A percentile compares a stretch with the other conserved stretches of the same genome.
These are phyloP conservation scores for Apodemia mormo DNA, from an alignment of 2,888 invertebrate species.

Conservation along the genomic window DNA sequence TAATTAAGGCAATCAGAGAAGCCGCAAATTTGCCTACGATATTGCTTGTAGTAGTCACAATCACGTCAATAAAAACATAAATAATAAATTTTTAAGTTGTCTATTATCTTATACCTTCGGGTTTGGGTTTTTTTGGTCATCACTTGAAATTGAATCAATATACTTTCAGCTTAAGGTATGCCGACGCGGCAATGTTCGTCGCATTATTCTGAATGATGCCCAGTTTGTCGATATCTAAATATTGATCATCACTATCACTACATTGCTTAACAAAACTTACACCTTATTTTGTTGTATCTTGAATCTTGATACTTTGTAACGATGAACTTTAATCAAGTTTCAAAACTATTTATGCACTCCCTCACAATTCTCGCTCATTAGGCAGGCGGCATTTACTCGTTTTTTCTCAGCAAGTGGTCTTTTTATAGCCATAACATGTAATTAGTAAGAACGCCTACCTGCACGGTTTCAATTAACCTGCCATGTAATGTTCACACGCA, in stretches of 20 bases:
- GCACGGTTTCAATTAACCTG: not conserved
- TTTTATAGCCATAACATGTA: not conserved
- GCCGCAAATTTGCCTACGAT: too few relatives aligned
- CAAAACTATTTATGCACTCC: slow-evolving; percentile 3
- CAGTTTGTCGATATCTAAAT: slow-evolving; percentile 1
- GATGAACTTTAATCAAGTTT: slow-evolving; percentile 13
- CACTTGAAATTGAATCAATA: too few relatives aligned
- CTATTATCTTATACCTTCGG: too few relatives aligned
- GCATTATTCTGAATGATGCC: too few relatives aligned
- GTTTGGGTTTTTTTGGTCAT: too few relatives aligned
- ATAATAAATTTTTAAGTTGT: too few relatives aligned
- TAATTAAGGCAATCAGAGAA: too few relatives aligned
- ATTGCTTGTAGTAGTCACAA: too few relatives aligned
- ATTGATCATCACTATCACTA: not conserved
- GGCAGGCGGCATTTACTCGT: not conserved
- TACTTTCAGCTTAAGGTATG: too few relatives aligned
- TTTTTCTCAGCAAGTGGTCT: slow-evolving; percentile 4
- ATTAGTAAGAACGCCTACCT: slow-evolving; percentile 2
- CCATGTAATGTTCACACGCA: not conserved
- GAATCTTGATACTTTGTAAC: slow-evolving; percentile 11
- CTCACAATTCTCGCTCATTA: not conserved
- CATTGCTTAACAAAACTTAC: not conserved
- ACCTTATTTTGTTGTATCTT: slow-evolving; percentile 7
- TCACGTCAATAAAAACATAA: too few relatives aligned
- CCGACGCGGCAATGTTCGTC: too few relatives aligned